Evolutionary conservation across 2,797 vertebrate species (phyloP), one percentile per base, ranked within the genome.

Genomic region (Chaenodraco wilsoni): DNA sequence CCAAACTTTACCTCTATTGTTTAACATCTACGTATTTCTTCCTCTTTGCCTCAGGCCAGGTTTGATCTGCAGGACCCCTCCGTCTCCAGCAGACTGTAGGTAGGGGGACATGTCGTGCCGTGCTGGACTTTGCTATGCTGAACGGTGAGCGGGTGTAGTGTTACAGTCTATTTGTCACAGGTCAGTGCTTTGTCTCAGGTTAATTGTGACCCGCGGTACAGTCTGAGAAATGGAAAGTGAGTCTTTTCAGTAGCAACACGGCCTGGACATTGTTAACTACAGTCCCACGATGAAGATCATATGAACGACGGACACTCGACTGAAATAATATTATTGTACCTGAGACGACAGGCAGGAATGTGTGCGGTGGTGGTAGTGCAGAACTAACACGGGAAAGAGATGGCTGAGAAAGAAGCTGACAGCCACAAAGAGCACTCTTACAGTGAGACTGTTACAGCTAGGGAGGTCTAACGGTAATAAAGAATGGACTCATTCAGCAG

Each of bases 131-230:
- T 21, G 60, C 69, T 68, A 40, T 46, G 19, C 52, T 43, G 33
- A 78, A 58, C 48, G 41, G 46, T 44, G 59, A 15, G 48, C 44
- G 60, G 71, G 86, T 82, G 73, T 92, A 86, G 61, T 50, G 82
- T 93, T 93, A 88, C 91, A 88, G 78, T 84, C 76, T 80, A 92
- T 92, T 93, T 92, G 90, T 93, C 87, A 93, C 84, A 94, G 93
- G 90, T 92, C 92, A 92, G 74, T 64, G 83, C 87, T 84, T 90
- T 85, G 87, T 84, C 83, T 84, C 64, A 71, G 86, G 89, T 91
- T 92, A 92, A 94, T 93, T 89, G 90, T 86, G 83, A 91, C 93
- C 89, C 60, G 77, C 50, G 81, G 92, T 88, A 81, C 73, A 72
- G 76, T 86, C 56, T 78, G 80, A 91, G 80, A 64, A 31, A 69